Base-by-base conservation (phyloP, 2,888 invertebrate species). In the Digitonthophagus gazella region DNA sequence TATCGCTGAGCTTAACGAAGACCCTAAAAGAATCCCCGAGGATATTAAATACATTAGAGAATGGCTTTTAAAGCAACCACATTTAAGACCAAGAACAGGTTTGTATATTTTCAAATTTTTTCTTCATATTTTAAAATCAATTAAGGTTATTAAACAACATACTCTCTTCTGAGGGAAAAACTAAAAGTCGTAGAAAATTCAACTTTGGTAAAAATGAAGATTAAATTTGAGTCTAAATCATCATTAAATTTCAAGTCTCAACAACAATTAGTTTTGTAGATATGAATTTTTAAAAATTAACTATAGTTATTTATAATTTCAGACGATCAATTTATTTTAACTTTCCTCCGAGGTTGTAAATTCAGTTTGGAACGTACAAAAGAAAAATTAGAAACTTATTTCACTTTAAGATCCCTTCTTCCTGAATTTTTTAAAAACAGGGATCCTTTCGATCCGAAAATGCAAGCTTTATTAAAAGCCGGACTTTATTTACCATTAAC, bases 321-420 rank as follows among this genome's bases (percentile, higher is more conserved):
- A 61, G 61, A 61, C 18, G 88, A 90, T 74, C 89, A 90, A 79
- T 88, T 88, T 83, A 75, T 90, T 61, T 75, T 88, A 4, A 81
- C 86, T 0, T 90, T 89, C 78, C 80, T 91, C 15, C 84, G 90
- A 4, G 89, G 90, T 28, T 88, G 88, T 76, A 90, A 90, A 78
- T 89, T 84, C 77, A 89, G 89, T 73, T 78, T 90, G 75, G 88
- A 89, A 76, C 81, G 85, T 57, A 83, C 88, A 0, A 90, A 90
- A 75, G 84, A 87, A 73, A 90, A 89, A 77, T 71, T 90, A 3
- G 90, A 90, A 75, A 80, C 84, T 66, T 89, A 83, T 75, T 88
- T 88, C 75, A 85, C 89, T 0, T 69, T 88, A 68, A 82, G 84
- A 20, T 79, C 84, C 0, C 79, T 84, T 18, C 81, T 86, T 4